Conservation (phyloP, 2,797 vertebrate species). For the Tiaroga cobitis region DNA sequence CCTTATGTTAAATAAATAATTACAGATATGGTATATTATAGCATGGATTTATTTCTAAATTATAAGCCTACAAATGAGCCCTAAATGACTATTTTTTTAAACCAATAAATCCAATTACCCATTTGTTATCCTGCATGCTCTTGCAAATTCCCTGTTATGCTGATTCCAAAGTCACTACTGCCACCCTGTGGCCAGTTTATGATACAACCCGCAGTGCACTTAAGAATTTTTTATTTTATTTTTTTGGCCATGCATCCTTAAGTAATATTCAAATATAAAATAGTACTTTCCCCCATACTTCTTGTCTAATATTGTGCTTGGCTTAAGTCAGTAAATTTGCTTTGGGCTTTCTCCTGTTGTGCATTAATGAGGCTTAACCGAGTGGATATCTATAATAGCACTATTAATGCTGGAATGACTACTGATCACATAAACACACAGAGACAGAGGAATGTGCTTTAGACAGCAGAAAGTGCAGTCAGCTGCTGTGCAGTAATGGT, state of each 20-base stretch:
- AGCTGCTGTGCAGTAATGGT: constrained; percentile 33
- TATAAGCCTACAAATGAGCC: neutral
- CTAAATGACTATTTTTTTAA: neutral
- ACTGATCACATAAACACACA: constrained; percentile 36
- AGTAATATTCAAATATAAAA: neutral
- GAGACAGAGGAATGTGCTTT: constrained; percentile 43
- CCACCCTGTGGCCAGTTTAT: neutral
- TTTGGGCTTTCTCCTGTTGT: neutral
- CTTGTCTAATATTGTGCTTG: neutral
- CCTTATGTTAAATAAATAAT: neutral
- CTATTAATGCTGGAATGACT: constrained; percentile 35
- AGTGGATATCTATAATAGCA: neutral
- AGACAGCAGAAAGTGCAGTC: constrained; percentile 44
- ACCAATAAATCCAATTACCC: neutral
- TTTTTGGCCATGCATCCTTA: neutral
- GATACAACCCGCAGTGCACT: neutral
- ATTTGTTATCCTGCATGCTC: neutral
- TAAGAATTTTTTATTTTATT: neutral
- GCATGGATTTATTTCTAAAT: neutral
- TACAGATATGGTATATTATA: neutral
- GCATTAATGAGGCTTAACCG: constrained; percentile 5
- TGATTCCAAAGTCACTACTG: constrained; percentile 22
- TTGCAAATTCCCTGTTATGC: too few relatives aligned
- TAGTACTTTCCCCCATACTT: neutral
- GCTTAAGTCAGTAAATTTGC: neutral